Evolutionary conservation across 2,888 invertebrate genomes (phyloP), one percentile per base, ranked within the genome.

Genomic region (Drosophila nr. fundita): DNA sequence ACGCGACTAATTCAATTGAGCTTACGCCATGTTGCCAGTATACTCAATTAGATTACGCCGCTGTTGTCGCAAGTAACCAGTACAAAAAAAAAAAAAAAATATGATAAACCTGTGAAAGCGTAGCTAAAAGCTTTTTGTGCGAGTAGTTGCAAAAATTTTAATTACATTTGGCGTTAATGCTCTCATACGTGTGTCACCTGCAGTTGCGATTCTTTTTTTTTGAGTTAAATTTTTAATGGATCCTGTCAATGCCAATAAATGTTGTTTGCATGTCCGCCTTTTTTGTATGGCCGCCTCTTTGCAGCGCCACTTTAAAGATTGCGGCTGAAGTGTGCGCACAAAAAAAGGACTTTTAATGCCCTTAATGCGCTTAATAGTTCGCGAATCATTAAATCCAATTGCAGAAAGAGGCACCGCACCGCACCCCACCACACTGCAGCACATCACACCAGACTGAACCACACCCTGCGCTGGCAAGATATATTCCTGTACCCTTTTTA

Each of bases 171-270:
- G 48, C 73, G 71, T 68, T 70, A 29, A 58, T 68, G 76, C 71
- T 63, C 55, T 59, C 61, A 53, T 64, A 63, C 78, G 67, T 76
- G 66, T 74, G 68, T 66, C 77, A 69, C 52, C 65, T 78, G 73
- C 78, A 67, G 27, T 49, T 49, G 45, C 36, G 40, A 52, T 79
- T 76, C 34, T 49, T 57, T 80, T 64, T 64, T 24, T 64, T 59
- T 49, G 63, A 67, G 58, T 76, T 68, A 75, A 75, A 78, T 81
- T 76, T 86, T 88, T 90, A 87, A 87, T 87, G 89, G 90, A 62
- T 75, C 55, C 72, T 88, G 87, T 83, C 90, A 87, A 83, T 88
- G 83, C 74, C 73, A 83, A 90, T 90, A 88, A 87, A 86, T 86
- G 89, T 83, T 74, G 29, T 30, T 42, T 49, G 73, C 70, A 58